Conservation (phyloP, 1,140 invertebrate genomes). For the Drosophila saltans region DNA sequence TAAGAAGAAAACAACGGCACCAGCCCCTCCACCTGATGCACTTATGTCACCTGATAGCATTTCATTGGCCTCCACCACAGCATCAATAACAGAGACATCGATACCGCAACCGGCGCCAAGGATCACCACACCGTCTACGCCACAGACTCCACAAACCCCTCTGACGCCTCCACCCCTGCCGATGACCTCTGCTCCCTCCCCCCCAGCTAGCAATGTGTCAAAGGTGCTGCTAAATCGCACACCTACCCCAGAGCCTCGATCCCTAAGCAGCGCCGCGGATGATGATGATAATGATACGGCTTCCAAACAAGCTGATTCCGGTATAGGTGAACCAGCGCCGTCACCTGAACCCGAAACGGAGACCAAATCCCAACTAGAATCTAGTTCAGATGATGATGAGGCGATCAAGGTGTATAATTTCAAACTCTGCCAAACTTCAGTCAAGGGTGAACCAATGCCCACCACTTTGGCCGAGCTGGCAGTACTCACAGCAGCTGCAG, state of each 20-base stretch:
- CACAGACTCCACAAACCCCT: background rate
- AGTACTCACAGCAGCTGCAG: slow-evolving; percentile 30
- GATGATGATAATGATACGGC: slow-evolving; percentile 63
- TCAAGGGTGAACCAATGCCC: slow-evolving; percentile 39
- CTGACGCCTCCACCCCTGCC: slow-evolving; percentile 35
- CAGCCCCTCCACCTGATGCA: slow-evolving; percentile 61
- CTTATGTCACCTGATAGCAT: slow-evolving; percentile 51
- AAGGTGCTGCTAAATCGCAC: slow-evolving; percentile 75
- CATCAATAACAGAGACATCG: slow-evolving; percentile 45
- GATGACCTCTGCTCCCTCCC: slow-evolving; percentile 18
- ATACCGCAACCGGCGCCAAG: slow-evolving; percentile 66
- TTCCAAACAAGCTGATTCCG: slow-evolving; percentile 77
- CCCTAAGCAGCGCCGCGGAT: slow-evolving; percentile 59
- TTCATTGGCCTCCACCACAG: slow-evolving; percentile 54
- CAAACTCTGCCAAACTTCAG: slow-evolving; percentile 75
- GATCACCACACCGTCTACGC: slow-evolving; percentile 49
- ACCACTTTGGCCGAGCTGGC: slow-evolving; percentile 59
- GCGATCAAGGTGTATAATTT: slow-evolving; percentile 82
- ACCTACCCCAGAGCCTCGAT: slow-evolving; percentile 77
- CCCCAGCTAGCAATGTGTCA: slow-evolving; percentile 59
- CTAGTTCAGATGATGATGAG: slow-evolving; percentile 82
- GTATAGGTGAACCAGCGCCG: slow-evolving; percentile 72
- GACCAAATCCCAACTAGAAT: slow-evolving; percentile 58
- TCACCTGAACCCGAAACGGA: slow-evolving; percentile 65
- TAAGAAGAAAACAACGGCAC: slow-evolving; percentile 72